These are phyloP conservation scores for Drosophila buzzatii DNA, from an alignment of 2,888 invertebrate genomes.

Conservation along the genomic window DNA sequence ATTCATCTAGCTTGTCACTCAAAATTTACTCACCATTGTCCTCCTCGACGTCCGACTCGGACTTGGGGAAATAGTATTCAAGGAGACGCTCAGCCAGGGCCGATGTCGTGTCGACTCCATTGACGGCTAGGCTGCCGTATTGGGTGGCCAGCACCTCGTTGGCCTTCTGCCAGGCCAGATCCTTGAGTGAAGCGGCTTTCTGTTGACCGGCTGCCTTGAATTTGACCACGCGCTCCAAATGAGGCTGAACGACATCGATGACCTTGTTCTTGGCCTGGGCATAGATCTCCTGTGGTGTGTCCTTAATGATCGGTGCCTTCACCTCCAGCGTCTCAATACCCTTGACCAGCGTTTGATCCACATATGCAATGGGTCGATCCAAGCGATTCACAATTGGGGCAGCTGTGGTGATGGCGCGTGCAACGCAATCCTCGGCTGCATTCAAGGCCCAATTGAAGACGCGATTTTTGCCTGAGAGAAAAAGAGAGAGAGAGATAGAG, in stretches of 20 bases:
- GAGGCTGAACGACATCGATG: conserved; percentile 87
- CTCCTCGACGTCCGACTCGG: conserved; percentile 87
- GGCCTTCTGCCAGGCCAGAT: conserved; percentile 90
- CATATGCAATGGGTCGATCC: conserved; percentile 87
- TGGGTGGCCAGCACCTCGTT: conserved; percentile 90
- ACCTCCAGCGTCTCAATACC: conserved; percentile 89
- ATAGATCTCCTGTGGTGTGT: conserved; percentile 88
- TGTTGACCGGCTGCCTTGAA: conserved; percentile 85
- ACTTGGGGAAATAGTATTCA: conserved; percentile 90
- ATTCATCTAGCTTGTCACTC: background rate
- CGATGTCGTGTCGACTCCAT: conserved; percentile 89
- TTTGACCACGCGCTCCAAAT: conserved; percentile 84
- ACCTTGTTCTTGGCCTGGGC: conserved; percentile 87
- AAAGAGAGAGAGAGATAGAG: background rate
- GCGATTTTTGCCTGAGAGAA: conserved; percentile 87
- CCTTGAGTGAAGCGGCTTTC: conserved; percentile 88
- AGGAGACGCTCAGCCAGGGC: conserved; percentile 90
- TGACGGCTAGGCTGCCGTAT: conserved; percentile 89
- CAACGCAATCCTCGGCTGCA: conserved; percentile 88
- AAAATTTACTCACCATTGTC: conserved; percentile 85
- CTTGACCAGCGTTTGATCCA: conserved; percentile 89
- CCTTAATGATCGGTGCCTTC: conserved; percentile 89
- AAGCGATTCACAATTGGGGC: conserved; percentile 87
- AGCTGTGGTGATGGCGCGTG: conserved; percentile 87
- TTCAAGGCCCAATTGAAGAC: conserved; percentile 90